Evolutionary conservation across 2,888 invertebrate species (phyloP).

Genomic region (Tiliacea aurago): DNA sequence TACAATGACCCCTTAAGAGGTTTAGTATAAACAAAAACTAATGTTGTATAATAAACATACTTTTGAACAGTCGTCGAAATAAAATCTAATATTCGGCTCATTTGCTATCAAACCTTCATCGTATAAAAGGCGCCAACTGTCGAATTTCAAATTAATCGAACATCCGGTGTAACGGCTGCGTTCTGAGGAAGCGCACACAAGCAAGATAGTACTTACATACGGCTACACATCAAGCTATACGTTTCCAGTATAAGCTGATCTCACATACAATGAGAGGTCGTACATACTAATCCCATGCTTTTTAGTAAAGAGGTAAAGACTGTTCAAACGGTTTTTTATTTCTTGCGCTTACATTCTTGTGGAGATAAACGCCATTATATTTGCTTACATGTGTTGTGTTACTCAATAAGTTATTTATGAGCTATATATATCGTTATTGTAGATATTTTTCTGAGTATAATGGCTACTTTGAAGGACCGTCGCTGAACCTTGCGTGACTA

Average conservation of each 20-base stretch:
- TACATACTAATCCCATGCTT: constrained; percentile 5
- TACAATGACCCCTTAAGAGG: no score
- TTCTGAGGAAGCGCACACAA: constrained; percentile 78
- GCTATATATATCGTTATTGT: constrained; percentile 31
- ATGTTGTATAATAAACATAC: no score
- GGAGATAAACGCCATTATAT: constrained; percentile 56
- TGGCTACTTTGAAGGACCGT: constrained; percentile 46
- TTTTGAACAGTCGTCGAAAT: not conserved
- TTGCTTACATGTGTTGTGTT: constrained; percentile 40
- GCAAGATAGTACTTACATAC: not conserved
- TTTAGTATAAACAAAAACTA: no score
- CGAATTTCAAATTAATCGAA: constrained; percentile 77
- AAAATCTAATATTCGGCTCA: constrained; percentile 22
- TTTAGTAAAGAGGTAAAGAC: constrained; percentile 62
- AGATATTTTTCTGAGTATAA: constrained; percentile 55
- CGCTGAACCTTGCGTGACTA: constrained; percentile 42
- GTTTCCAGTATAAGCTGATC: no score
- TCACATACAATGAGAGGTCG: no score
- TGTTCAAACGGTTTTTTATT: constrained; percentile 61
- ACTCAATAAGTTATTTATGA: constrained; percentile 46
- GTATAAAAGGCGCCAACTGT: constrained; percentile 70
- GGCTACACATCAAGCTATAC: no score
- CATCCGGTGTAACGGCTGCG: constrained; percentile 76
- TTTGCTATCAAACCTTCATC: constrained; percentile 54
- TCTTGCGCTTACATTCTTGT: constrained; percentile 61